These are phyloP conservation scores for Drosophila demipolita DNA, from an alignment of 2,888 invertebrate genomes.

Conservation along the genomic window DNA sequence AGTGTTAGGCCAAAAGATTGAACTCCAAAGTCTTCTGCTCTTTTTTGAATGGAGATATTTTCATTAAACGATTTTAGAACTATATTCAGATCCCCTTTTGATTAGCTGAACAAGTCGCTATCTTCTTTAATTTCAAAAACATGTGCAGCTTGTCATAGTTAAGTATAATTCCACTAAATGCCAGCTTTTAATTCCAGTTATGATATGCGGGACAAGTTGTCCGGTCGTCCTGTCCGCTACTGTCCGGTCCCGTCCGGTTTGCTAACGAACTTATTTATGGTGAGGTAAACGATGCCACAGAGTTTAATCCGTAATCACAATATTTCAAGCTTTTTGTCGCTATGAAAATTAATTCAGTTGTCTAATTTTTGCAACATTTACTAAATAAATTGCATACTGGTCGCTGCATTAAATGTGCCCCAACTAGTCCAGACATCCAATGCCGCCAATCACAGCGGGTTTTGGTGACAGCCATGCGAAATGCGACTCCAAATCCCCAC, in stretches of 20 bases:
- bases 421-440: conserved; percentile 28
- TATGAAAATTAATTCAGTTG: conserved; percentile 77
- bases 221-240: conserved; percentile 15
- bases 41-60: neutral
- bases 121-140: neutral
- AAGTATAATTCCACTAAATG: conserved; percentile 4
- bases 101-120: neutral
- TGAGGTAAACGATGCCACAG: conserved; percentile 30
- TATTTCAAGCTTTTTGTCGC: conserved; percentile 81
- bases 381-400: conserved; percentile 70
- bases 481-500: conserved; percentile 51
- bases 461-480: conserved; percentile 41
- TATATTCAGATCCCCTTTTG: neutral
- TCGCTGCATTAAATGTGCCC: conserved; percentile 37
- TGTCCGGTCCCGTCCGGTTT: conserved; percentile 15
- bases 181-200: conserved; percentile 1
- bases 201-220: conserved; percentile 18
- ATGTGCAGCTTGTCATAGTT: neutral
- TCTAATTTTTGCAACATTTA: conserved; percentile 75
- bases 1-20: neutral
- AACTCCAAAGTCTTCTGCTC: neutral
- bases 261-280: conserved; percentile 69
- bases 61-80: neutral
- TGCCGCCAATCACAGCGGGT: conserved; percentile 30
- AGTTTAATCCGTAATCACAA: conserved; percentile 62